A percentile compares a stretch with the other conserved stretches of the same genome.
These are phyloP conservation scores for Procambarus virginalis DNA, from an alignment of 1,140 invertebrate genomes.

Conservation along the genomic window DNA sequence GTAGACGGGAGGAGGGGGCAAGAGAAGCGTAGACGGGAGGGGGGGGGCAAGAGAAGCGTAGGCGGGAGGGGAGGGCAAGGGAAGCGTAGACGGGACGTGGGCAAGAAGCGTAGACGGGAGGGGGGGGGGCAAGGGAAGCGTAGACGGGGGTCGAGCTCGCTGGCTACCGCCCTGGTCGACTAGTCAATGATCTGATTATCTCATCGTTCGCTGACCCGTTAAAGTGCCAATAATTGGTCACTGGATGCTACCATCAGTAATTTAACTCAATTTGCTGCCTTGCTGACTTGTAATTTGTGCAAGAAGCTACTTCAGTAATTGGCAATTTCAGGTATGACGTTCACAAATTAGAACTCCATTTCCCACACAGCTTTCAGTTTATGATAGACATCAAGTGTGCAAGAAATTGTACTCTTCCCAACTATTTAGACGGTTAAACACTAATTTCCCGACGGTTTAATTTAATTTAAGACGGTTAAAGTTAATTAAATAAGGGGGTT, in stretches of 20 bases:
- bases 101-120: background rate
- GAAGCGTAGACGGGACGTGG: background rate
- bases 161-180: background rate
- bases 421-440: too few species aligned
- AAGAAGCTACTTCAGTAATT: background rate
- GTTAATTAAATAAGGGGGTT: too few species aligned
- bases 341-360: background rate
- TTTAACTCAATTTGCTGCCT: background rate
- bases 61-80: background rate
- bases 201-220: background rate
- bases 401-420: too few species aligned
- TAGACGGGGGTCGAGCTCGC: background rate
- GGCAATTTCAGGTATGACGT: background rate
- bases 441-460: too few species aligned
- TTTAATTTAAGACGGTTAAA: too few species aligned
- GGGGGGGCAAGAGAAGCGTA: too few species aligned
- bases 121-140: background rate
- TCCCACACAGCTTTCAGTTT: background rate
- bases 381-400: background rate
- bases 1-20: too few species aligned
- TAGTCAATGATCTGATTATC: background rate
- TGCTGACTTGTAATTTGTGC: background rate
- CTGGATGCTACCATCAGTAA: background rate
- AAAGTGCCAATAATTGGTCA: constrained; percentile 10
- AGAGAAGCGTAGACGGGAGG: too few species aligned